These are phyloP conservation scores for Carabus problematicus DNA, from an alignment of 2,888 invertebrate genomes.

Conservation along the genomic window DNA sequence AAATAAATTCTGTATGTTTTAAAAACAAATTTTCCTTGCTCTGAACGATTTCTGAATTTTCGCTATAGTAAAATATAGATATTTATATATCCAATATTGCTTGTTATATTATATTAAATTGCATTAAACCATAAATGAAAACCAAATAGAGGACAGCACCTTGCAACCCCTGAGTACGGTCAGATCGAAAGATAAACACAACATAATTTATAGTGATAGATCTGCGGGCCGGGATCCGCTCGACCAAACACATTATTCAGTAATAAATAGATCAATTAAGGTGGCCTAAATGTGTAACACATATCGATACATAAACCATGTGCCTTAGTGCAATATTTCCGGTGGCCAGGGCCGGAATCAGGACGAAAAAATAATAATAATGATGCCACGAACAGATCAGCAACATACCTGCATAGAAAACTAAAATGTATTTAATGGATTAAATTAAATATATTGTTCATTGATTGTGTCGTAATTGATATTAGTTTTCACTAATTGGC, in stretches of 20 bases:
- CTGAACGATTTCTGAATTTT: no score
- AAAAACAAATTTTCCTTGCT: no score
- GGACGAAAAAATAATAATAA: neutral
- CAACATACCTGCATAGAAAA: no score
- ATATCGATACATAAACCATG: constrained; percentile 15
- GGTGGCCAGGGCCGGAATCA: constrained; percentile 6
- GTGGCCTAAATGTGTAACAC: constrained; percentile 8
- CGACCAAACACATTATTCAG: neutral
- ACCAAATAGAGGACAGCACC: neutral
- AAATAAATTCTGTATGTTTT: no score
- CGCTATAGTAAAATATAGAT: no score
- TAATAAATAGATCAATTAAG: constrained; percentile 16
- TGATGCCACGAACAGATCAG: no score
- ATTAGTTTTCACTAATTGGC: no score
- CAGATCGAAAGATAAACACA: constrained; percentile 10
- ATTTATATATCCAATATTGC: no score
- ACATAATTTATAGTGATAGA: constrained; percentile 7
- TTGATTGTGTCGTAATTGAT: no score
- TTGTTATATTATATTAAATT: no score
- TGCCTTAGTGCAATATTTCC: neutral
- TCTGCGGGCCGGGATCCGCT: neutral
- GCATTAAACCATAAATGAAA: neutral
- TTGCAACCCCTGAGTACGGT: neutral
- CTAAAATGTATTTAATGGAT: no score
- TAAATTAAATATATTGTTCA: no score